Evolutionary conservation across 2,888 invertebrate genomes (phyloP).

Genomic region (Drosophila robusta): DNA sequence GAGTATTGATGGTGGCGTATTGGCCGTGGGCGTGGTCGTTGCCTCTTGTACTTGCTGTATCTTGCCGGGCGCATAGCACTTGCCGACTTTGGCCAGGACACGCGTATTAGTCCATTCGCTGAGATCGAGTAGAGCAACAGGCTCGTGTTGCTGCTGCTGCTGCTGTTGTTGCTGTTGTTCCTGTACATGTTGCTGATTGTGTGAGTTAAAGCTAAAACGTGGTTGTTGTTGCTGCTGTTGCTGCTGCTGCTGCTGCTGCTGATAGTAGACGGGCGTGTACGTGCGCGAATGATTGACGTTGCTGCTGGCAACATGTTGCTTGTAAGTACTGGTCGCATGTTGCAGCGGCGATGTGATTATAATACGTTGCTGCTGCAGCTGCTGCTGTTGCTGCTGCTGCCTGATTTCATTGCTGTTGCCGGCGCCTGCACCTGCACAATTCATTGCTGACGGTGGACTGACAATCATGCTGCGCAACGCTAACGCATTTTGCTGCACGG

Average conservation of each 20-base stretch:
- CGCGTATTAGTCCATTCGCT: constrained; percentile 97
- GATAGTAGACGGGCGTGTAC: constrained; percentile 69
- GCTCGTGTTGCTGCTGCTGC: constrained; percentile 54
- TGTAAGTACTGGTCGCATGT: constrained; percentile 74
- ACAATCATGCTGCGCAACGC: constrained; percentile 67
- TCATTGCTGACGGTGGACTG: constrained; percentile 55
- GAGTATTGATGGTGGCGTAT: constrained; percentile 89
- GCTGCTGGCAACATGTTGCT: constrained; percentile 71
- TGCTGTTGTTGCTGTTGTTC: constrained; percentile 62
- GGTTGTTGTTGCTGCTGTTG: constrained; percentile 62
- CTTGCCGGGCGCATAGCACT: constrained; percentile 94
- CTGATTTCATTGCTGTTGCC: constrained; percentile 65
- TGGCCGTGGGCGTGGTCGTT: constrained; percentile 33
- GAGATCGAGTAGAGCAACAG: constrained; percentile 89
- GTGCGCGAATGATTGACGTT: constrained; percentile 63
- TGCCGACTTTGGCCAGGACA: constrained; percentile 94
- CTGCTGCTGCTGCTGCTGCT: constrained; percentile 46
- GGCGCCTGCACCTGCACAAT: constrained; percentile 68
- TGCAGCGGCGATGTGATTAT: constrained; percentile 70
- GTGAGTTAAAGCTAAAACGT: constrained; percentile 77
- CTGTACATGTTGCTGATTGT: constrained; percentile 77
- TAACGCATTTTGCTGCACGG: constrained; percentile 64
- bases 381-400: constrained; percentile 56
- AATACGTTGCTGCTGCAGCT: constrained; percentile 64
- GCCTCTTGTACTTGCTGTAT: constrained; percentile 90